phyloP scores from a whole-genome alignment of 2,888 invertebrate genomes.

The Rhagonycha fulva region DNA sequence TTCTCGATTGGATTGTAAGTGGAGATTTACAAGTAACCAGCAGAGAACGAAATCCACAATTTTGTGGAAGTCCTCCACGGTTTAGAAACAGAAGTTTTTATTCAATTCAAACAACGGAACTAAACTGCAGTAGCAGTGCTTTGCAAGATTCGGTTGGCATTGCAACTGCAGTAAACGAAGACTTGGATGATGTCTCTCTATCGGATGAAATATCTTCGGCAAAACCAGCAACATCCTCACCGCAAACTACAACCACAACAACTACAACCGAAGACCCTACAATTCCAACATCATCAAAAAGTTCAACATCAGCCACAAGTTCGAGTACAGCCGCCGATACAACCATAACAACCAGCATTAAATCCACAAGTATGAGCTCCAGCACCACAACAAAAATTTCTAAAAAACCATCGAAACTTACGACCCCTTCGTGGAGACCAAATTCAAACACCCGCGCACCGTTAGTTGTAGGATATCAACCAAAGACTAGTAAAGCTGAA shows the following conservation, averaged over 20 bases:
- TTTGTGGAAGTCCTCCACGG: slow-evolving; percentile 82
- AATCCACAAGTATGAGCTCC: slow-evolving; percentile 48
- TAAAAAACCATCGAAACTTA: slow-evolving; percentile 41
- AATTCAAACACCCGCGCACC: slow-evolving; percentile 61
- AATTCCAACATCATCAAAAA: slow-evolving; percentile 41
- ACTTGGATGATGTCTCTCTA: slow-evolving; percentile 52
- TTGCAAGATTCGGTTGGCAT: slow-evolving; percentile 58
- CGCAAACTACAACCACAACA: slow-evolving; percentile 32
- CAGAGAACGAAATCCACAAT: slow-evolving; percentile 88
- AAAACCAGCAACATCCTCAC: slow-evolving; percentile 13
- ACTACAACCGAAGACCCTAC: slow-evolving; percentile 42
- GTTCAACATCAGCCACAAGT: slow-evolving; percentile 40
- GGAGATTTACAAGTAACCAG: slow-evolving; percentile 91
- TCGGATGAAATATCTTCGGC: slow-evolving; percentile 37
- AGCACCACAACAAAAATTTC: slow-evolving; percentile 44
- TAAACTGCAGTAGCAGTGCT: slow-evolving; percentile 59
- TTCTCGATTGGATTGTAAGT: slow-evolving; percentile 86
- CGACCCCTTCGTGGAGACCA: slow-evolving; percentile 51
- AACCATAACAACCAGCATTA: slow-evolving; percentile 45
- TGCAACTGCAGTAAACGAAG: slow-evolving; percentile 62
- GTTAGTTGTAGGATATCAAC: slow-evolving; percentile 71
- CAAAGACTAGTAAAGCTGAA: slow-evolving; percentile 64
- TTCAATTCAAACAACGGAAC: slow-evolving; percentile 80
- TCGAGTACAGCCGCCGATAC: slow-evolving; percentile 44
- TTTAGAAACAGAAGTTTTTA: slow-evolving; percentile 85